These are phyloP conservation scores for Acronicta leporina DNA, from an alignment of 2,888 invertebrate species.

Conservation along the genomic window DNA sequence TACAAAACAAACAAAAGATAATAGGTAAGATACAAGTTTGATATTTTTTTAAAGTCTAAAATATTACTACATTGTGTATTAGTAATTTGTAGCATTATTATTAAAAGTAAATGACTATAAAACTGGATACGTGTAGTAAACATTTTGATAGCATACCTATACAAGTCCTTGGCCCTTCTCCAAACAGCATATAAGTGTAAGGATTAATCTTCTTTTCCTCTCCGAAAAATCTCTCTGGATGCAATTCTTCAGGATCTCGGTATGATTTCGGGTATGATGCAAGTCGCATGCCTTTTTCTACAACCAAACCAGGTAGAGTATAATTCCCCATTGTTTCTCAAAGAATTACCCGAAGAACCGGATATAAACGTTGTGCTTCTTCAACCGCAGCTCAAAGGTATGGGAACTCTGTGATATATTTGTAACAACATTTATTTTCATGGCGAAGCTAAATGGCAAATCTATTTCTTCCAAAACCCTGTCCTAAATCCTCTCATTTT, in stretches of 20 bases:
- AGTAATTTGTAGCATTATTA: no score
- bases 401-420: constrained; percentile 59
- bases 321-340: constrained; percentile 67
- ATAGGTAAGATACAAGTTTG: no score
- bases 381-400: constrained; percentile 64
- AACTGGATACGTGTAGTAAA: no score
- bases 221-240: constrained; percentile 66
- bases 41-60: no score
- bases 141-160: constrained; percentile 56
- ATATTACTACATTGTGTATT: no score
- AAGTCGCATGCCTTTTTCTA: constrained; percentile 64
- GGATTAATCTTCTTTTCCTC: constrained; percentile 61
- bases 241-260: constrained; percentile 64
- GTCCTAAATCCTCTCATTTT: constrained; percentile 39
- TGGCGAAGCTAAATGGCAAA: constrained; percentile 30
- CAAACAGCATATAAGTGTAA: constrained; percentile 66
- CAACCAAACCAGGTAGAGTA: constrained; percentile 60
- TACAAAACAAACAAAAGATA: no score
- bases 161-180: constrained; percentile 69
- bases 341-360: constrained; percentile 61
- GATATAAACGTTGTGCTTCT: constrained; percentile 66
- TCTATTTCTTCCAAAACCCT: constrained; percentile 43
- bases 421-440: constrained; percentile 43
- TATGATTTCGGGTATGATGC: constrained; percentile 64
- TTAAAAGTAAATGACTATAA: no score